A percentile compares a stretch with the other conserved stretches of the same genome.
Conservation (phyloP, 2,113 vertebrate species). For the Nannospalax galili region DNA sequence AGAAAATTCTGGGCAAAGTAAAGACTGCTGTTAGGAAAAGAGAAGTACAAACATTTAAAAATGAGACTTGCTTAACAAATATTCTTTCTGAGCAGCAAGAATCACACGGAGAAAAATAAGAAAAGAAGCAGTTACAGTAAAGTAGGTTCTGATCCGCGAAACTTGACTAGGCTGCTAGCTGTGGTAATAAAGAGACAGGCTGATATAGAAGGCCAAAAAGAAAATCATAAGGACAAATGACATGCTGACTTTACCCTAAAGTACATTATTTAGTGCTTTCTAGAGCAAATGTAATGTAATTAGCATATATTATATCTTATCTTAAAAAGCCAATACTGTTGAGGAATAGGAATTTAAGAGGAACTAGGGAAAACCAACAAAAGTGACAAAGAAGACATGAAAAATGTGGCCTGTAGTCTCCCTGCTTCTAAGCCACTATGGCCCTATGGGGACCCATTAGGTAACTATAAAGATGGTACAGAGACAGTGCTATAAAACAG, state of each 20-base stretch:
- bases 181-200: not conserved
- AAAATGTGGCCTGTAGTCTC: not conserved
- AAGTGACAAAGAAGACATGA: not conserved
- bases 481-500: not conserved
- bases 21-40: not conserved
- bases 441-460: not conserved
- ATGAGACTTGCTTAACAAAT: not conserved
- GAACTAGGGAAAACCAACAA: slow-evolving; percentile 2
- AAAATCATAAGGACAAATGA: not conserved
- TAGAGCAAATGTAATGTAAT: not conserved
- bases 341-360: not conserved
- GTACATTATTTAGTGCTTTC: not conserved
- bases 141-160: not conserved
- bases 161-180: not conserved
- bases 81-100: not conserved
- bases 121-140: not conserved
- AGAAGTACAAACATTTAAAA: not conserved
- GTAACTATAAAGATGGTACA: not conserved
- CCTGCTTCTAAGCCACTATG: not conserved
- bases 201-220: not conserved
- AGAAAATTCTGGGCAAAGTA: not conserved
- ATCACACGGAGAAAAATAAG: not conserved
- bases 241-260: not conserved
- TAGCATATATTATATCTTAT: not conserved
- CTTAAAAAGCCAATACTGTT: slow-evolving; percentile 5